Base-by-base conservation (phyloP, 2,797 vertebrate species). In the Alectoris magna region DNA sequence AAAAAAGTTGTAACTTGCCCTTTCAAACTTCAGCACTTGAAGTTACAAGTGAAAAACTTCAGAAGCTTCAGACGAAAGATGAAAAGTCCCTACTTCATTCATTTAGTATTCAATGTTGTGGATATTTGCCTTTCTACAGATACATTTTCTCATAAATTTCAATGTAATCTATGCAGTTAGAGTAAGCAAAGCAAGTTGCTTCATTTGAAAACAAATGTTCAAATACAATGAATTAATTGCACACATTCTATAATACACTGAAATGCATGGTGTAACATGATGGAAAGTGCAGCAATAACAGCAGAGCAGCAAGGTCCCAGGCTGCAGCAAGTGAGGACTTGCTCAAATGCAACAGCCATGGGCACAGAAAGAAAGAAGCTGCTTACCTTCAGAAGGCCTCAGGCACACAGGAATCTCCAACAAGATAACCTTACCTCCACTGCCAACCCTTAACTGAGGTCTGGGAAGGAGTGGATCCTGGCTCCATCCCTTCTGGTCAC, bases 21-120 rank as follows among this genome's bases (percentile, higher is more conserved):
- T 63, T 51, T 88, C 41, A 89, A 77, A 96, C 15, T 39, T 51
- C 74, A 87, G 44, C 26, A 60, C 27, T 36, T 94, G 43, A 83
- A 94, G 41, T 92, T 74, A 49, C 22, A 48, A 85, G 10, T 29
- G 39, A 80, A 96, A 96, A 94, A 44, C 18, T 87, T 87, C 6
- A 89, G 43, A 78, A 90, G 55, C 15, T 75, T 69, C 60, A 44
- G 48, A 26, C 10, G 81, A 70, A 84, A 76, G 16, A 46, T 15
- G 6, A 89, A 29, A 58, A 88, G 83, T 68, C 43, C 6, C 9
- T 90, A 36, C 5, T 68, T n/a, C 39, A 71, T 68, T 16, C 48
- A 46, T 41, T 68, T 74, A 10, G 55, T 39, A 64, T 41, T 49
- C 15, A 49, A 81, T 68, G 66, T 67, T 51, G 53, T 58, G 55